phyloP scores from a whole-genome alignment of 2,888 invertebrate genomes.

The Troglohyphantes excavatus region DNA sequence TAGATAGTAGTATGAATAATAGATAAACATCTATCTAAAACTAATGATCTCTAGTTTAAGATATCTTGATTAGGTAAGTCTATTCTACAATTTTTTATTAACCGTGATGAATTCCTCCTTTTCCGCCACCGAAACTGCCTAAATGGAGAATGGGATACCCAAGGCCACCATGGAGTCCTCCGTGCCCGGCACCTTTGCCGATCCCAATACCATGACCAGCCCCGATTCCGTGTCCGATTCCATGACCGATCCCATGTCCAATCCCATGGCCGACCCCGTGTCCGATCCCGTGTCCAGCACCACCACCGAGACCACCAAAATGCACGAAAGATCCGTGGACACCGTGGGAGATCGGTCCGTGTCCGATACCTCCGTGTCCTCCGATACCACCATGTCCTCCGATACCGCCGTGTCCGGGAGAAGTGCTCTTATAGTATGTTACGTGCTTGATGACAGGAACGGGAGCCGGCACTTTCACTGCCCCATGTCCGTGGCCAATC shows the following conservation, averaged over 20 bases:
- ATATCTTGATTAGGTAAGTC: neutral
- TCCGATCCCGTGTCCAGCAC: neutral
- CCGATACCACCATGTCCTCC: neutral
- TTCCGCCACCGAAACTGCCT: neutral
- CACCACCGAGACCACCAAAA: conserved; percentile 2
- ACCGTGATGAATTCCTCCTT: neutral
- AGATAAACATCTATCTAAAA: neutral
- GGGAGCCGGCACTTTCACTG: neutral
- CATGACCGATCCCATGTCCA: neutral
- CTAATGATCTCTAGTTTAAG: neutral
- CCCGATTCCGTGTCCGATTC: no score
- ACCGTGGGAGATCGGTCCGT: neutral
- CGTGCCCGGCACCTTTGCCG: neutral
- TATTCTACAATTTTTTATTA: neutral
- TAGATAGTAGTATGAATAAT: neutral
- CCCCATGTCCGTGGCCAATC: neutral
- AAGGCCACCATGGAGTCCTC: neutral
- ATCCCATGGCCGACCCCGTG: neutral
- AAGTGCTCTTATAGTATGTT: conserved; percentile 13
- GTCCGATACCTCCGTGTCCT: neutral
- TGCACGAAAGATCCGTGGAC: neutral
- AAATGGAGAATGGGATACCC: conserved; percentile 17
- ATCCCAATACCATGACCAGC: no score
- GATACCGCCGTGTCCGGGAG: neutral
- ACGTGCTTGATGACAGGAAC: conserved; percentile 24